Evolutionary conservation across 2,113 vertebrate species (phyloP).

Genomic region (Mobula hypostoma): DNA sequence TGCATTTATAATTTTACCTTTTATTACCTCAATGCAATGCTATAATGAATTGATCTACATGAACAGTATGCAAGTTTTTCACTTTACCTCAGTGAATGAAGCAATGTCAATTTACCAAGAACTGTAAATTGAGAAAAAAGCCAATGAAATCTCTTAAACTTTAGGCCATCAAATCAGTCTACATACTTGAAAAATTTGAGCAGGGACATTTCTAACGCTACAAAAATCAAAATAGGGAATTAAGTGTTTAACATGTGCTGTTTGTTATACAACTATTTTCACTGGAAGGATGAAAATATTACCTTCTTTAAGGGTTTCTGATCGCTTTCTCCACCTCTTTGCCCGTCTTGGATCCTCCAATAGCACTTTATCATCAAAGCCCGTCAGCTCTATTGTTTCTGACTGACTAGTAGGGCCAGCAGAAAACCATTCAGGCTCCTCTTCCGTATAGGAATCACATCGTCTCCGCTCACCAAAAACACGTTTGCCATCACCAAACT

Average conservation of each 20-base stretch:
- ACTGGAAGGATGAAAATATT: not conserved
- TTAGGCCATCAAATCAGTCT: not conserved
- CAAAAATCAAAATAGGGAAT: not conserved
- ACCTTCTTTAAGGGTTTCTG: constrained; percentile 81
- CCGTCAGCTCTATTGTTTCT: constrained; percentile 93
- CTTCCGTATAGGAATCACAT: constrained; percentile 92
- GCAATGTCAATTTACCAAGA: no score
- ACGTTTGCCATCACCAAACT: constrained; percentile 85
- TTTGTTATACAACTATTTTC: no score
- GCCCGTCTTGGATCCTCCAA: constrained; percentile 85
- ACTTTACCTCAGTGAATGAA: no score
- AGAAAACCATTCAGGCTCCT: constrained; percentile 97
- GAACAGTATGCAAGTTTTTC: no score
- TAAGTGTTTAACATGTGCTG: no score
- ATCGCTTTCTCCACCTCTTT: constrained; percentile 73
- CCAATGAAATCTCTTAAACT: no score
- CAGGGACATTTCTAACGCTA: not conserved
- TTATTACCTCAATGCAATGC: no score
- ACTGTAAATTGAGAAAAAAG: no score
- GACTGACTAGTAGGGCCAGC: constrained; percentile 94
- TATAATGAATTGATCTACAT: no score
- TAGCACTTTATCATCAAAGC: constrained; percentile 90
- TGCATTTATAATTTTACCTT: no score
- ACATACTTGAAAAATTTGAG: not conserved
- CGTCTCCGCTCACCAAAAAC: constrained; percentile 88